Evolutionary conservation across 35 echinoderm and acorn worm genomes (phyloP), one percentile per base, ranked within the genome.

Genomic region (Amphiura filiformis): DNA sequence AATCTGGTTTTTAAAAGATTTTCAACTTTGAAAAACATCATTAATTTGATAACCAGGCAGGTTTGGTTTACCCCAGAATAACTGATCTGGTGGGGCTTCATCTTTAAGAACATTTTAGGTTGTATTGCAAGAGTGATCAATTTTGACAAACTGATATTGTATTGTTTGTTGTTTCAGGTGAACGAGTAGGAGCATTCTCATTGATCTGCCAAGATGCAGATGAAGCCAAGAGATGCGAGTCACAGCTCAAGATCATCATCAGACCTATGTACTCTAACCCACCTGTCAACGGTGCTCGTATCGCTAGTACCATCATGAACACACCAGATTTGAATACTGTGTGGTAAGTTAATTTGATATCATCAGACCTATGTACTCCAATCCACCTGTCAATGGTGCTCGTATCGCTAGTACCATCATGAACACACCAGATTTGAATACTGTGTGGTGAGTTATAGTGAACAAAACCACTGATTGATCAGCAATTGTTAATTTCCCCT

Each of bases 171-270:
- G 81, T 83, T 84, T 11, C 80, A 97, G 94, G 94, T 86, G 94
- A 97, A 40, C 56, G 96, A 44, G 93, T 92, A 23, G 93, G 96
- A 17, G 96, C 83, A 13, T 99, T 92, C 82, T 93, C 82, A 33
- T 82, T 98, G 34, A 87, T 95, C 2, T 99, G 96, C 39, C 64
- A 82, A 14, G 79, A 86, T 26, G 82, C 83, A 14, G 96, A 99
- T 28, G 96, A 99, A 80, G 89, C 86, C 65, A 99, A 95, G 77
- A 76, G 93, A 42, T 86, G 87, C 0, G 96, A 99, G 44, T 99
- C 93, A 0, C 96, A 99, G 77, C 84, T 99, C 77, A 99, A 99
- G 57, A 99, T 99, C 61, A 86, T 94, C 82, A 94, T 99, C 83
- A 86, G 96, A 52, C 96, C 93, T 13, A 89, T 99, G 79, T 99